Evolutionary conservation across 2,888 invertebrate genomes (phyloP), one percentile per base, ranked within the genome.

Genomic region (Eurytoma californica): DNA sequence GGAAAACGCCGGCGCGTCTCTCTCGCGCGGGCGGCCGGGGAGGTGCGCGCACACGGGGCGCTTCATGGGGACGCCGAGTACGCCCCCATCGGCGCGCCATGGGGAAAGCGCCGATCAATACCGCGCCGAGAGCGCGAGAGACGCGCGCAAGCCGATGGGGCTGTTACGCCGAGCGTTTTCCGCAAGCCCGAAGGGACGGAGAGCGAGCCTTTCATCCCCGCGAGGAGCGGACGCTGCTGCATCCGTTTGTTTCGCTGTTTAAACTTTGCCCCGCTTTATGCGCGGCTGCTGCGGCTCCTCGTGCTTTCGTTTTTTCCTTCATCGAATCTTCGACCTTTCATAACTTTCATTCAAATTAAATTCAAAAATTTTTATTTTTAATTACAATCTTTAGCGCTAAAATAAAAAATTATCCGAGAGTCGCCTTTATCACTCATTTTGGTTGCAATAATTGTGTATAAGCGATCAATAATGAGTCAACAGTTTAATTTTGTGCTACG

Each of bases 91-190:
- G 84, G 83, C 80, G 76, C 78, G 20, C 77, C 80, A 82, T 83
- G 85, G 85, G 53, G 85, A 74, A 86, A 86, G 83, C 39, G 77
- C 18, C 87, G 87, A 87, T 87, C 87, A 87, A 87, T 87, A 86
- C 84, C 83, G 77, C 57, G 80, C 80, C 39, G 61, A 61, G 60
- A 72, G 66, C 77, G 80, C 2, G 20, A 24, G 24, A 24, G 2
- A 1, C 47, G 57, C 16, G 55, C 68, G 18, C 57, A 39, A 39
- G 39, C 39, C 39, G 39, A 39, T 39, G 39, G 39, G 39, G 39
- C 9, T 39, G 28, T 28, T 28, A 13, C 39, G n/a, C 47, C 24
- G 13, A n/a, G 47, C 18, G 39, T 60, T 53, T 53, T 63, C 18
- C 63, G 61, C 18, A 39, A 16, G 18, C 18, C n/a, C 20, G 12